These are phyloP conservation scores for Neomicropteryx cornuta DNA, from an alignment of 1,140 invertebrate species.

Conservation along the genomic window DNA sequence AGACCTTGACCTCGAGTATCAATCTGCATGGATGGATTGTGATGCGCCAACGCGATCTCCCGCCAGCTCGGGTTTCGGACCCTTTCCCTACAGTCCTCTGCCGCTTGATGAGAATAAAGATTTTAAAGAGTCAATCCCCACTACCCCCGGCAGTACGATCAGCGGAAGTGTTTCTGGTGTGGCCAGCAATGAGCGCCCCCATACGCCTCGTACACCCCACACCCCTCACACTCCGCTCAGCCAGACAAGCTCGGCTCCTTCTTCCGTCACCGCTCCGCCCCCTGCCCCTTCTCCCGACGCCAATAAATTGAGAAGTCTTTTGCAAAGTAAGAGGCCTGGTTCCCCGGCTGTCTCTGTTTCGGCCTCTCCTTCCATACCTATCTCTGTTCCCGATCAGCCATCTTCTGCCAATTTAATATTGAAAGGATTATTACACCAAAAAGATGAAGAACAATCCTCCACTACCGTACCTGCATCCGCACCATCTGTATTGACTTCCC, in stretches of 20 bases:
- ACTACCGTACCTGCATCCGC: conserved; percentile 11
- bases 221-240: conserved; percentile 42
- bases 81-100: conserved; percentile 26
- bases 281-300: conserved; percentile 33
- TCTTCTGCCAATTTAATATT: conserved; percentile 38
- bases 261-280: conserved; percentile 25
- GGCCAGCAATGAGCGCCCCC: conserved; percentile 15
- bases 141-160: conserved; percentile 21
- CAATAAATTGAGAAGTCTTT: conserved; percentile 45
- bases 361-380: conserved; percentile 13
- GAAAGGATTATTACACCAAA: conserved; percentile 59
- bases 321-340: conserved; percentile 40
- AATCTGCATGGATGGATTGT: conserved; percentile 40
- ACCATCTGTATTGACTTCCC: no score
- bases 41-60: conserved; percentile 25
- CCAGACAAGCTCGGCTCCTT: conserved; percentile 39
- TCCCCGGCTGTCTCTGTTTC: no score
- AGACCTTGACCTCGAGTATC: conserved; percentile 49
- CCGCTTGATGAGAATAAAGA: conserved; percentile 28
- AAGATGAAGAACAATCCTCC: conserved; percentile 60
- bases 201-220: conserved; percentile 29
- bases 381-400: background rate
- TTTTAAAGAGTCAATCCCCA: conserved; percentile 3
- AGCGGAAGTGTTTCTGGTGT: conserved; percentile 16
- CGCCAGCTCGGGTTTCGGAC: conserved; percentile 24